Evolutionary conservation across 2,888 invertebrate genomes (phyloP), one percentile per base, ranked within the genome.

Genomic region (Phrixothrix hirtus): DNA sequence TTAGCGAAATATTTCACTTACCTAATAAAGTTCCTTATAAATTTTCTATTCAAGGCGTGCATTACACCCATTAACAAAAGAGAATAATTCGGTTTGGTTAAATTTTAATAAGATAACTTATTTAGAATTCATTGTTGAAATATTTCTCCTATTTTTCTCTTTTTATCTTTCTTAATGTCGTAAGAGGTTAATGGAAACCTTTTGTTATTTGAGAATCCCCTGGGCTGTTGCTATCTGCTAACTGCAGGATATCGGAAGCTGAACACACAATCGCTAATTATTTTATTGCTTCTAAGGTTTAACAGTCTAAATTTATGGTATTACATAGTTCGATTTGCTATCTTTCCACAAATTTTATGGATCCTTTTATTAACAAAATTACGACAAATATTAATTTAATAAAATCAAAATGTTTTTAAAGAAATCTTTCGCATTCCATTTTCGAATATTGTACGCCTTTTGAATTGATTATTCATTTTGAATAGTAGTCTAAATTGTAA

Each of bases 181-280:
- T 41, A 11, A n/a, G 10, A 14, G n/a, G 11, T 5, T 14, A 6
- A 26, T 9, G 41, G 17, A 38, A 38, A 38, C 38, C 11, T 7
- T 27, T 38, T 38, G 38, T 38, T 38, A 2, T 29, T 16, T n/a
- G 27, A 29, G n/a, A 15, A 4, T 29, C 41, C 41, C 41, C 17
- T 5, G 41, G 30, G 30, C 10, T 15, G 41, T 41, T 41, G 30
- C 41, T 41, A 41, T 41, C 41, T 41, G 11, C 16, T 17, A 11
- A 4, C 13, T 41, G 17, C 41, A 41, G 41, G 41, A 41, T 41
- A 41, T 41, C 41, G 30, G 41, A 30, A 16, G 13, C 30, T 41
- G 30, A 30, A 30, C 41, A 41, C 30, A 38, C 38, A 30, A 16
- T 11, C 41, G 29, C 41, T 41, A 41, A 41, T 41, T 41, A 41